Evolutionary conservation across 1,140 invertebrate genomes (phyloP), one percentile per base, ranked within the genome.

Genomic region (Drosophila pachea): DNA sequence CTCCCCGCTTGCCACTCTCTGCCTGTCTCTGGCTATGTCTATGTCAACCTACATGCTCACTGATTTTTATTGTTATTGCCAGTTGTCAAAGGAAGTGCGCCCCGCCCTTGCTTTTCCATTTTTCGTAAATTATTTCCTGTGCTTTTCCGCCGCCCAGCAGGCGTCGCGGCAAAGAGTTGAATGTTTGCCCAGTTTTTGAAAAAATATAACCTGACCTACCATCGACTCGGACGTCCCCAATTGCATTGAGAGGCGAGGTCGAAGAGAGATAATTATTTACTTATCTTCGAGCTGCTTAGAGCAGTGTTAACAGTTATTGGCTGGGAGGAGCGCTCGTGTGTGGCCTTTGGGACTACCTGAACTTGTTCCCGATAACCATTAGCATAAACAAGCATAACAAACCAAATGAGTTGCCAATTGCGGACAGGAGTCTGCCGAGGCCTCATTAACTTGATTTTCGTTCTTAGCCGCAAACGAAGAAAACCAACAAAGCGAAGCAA

Each of bases 41-140:
- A 64, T 42, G 68, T 68, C 76, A 79, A 79, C 72, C 76, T 79
- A 75, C 76, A 79, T 76, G 76, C 73, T 79, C 76, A 78, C 68
- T 86, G 79, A 84, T 79, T 84, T 84, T 84, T 86, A 84, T 84
- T 84, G 79, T 84, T 84, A 86, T 86, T 76, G 79, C 81, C 81
- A 86, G 81, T 86, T 86, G 81, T 84, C 79, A 84, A 84, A 84
- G 79, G 79, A 86, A 79, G 79, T 83, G 77, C 56, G 55, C 76
- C 50, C 59, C 58, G 50, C 48, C 43, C 22, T 40, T 14, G 42
- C n/a, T 67, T 65, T 67, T 67, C 50, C 56, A 70, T 82, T 78
- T 84, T 78, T 84, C 54, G 62, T 78, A 78, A 84, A 83, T 83
- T 84, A 78, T 83, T 83, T 83, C 79, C 79, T 76, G 73, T 65